phyloP scores from a whole-genome alignment of 2,113 vertebrate genomes.

The Colossoma macropomum region DNA sequence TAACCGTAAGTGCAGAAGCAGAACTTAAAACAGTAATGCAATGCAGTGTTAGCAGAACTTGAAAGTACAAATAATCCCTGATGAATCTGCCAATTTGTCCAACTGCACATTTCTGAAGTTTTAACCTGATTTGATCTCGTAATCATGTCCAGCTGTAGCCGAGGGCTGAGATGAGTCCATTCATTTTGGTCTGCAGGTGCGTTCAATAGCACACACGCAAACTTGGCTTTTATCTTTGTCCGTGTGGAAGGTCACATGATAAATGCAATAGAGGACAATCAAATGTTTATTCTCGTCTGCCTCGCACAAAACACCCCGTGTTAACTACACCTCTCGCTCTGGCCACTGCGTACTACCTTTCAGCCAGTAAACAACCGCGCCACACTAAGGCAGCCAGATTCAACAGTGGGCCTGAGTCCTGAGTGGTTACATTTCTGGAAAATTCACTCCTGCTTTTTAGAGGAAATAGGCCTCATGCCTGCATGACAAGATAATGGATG shows the following conservation, averaged over 20 bases:
- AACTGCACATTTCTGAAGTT: no score
- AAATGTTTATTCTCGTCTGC: conserved; percentile 27
- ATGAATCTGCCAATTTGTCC: no score
- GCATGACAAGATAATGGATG: conserved; percentile 6
- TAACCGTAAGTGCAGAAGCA: no score
- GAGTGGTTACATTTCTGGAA: background rate
- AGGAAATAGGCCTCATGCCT: no score
- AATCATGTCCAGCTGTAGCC: background rate
- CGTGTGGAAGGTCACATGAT: no score
- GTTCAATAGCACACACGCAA: background rate
- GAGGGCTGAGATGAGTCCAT: no score
- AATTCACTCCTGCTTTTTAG: background rate
- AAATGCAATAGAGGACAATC: no score
- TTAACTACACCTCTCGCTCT: conserved; percentile 18
- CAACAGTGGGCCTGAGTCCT: background rate
- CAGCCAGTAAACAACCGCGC: conserved; percentile 21
- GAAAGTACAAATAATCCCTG: no score
- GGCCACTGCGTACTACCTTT: background rate
- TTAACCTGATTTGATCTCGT: no score
- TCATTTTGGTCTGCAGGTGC: background rate
- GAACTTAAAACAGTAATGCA: no score
- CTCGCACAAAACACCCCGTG: background rate
- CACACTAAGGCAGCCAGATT: conserved; percentile 27
- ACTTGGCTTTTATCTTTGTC: conserved; percentile 21
- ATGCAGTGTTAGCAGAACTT: no score